Percentiles rank a stretch among this genome's conserved stretches.
Evolutionary conservation across 2,113 vertebrate genomes (phyloP).

Genomic region (Potamarius usumacintae): DNA sequence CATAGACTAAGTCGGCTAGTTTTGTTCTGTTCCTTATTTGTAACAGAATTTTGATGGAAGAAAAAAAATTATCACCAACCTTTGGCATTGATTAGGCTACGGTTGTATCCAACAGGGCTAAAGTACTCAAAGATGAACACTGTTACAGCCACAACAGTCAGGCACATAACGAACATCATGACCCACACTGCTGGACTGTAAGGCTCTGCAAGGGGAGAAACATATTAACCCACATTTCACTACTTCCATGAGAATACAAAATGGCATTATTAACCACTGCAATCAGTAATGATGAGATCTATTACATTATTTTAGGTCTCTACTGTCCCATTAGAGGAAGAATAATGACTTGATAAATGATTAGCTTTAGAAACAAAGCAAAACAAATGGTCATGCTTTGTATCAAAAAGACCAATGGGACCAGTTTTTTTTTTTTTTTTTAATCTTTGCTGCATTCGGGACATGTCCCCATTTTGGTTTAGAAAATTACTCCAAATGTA

Average conservation of each 20-base stretch:
- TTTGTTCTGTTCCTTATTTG: constrained; percentile 2
- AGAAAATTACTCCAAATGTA: constrained; percentile 59
- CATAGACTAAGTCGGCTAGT: constrained; percentile 65
- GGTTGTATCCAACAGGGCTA: constrained; percentile 95
- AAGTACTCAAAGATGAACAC: constrained; percentile 96
- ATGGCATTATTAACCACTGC: constrained; percentile 3
- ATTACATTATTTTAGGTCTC: constrained; percentile 46
- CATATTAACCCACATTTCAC: constrained; percentile 12
- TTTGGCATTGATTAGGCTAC: constrained; percentile 89
- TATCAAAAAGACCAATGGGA: neutral
- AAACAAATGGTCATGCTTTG: neutral
- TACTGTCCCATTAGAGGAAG: constrained; percentile 36
- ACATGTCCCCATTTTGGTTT: constrained; percentile 55
- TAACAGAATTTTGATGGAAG: constrained; percentile 8
- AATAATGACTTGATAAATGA: constrained; percentile 19
- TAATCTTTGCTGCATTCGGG: constrained; percentile 57
- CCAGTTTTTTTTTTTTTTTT: neutral
- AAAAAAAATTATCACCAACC: constrained; percentile 72
- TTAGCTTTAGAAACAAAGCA: neutral
- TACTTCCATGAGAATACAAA: constrained; percentile 46
- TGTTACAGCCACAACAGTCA: constrained; percentile 92
- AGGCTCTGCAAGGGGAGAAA: constrained; percentile 67
- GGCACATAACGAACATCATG: constrained; percentile 99
- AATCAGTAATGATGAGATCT: constrained; percentile 1
- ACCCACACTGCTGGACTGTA: constrained; percentile 83